These are phyloP conservation scores for Sebastes trivittatus DNA, from an alignment of 2,797 vertebrate species.

Conservation along the genomic window DNA sequence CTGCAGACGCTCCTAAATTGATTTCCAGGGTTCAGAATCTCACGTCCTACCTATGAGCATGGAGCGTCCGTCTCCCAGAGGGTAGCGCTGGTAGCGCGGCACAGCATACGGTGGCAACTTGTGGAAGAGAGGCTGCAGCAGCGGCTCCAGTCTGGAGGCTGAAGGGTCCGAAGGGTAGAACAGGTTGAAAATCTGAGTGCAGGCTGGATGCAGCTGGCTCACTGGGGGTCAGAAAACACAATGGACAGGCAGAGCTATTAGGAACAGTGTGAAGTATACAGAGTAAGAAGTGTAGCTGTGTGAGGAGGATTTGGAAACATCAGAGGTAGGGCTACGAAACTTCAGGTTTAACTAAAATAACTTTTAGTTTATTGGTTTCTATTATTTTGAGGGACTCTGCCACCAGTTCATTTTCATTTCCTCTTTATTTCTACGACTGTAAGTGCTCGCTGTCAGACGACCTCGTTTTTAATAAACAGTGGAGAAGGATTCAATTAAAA, in stretches of 20 bases:
- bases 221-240: conserved; percentile 77
- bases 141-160: conserved; percentile 93
- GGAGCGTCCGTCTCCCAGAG: conserved; percentile 92
- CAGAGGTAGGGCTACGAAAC: background rate
- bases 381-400: background rate
- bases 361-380: background rate
- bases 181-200: conserved; percentile 96
- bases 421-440: background rate
- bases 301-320: background rate
- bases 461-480: background rate
- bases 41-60: conserved; percentile 87
- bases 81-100: conserved; percentile 95
- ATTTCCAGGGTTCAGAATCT: conserved; percentile 25
- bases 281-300: background rate
- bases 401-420: background rate
- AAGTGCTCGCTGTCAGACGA: background rate
- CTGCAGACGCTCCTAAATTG: conserved; percentile 6
- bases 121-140: conserved; percentile 93
- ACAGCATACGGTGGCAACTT: conserved; percentile 91
- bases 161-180: conserved; percentile 98
- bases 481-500: background rate
- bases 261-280: background rate
- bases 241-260: background rate
- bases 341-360: background rate
- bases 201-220: conserved; percentile 92